Conservation (phyloP, 2,113 vertebrate species). For the Pedionomus torquatus region DNA sequence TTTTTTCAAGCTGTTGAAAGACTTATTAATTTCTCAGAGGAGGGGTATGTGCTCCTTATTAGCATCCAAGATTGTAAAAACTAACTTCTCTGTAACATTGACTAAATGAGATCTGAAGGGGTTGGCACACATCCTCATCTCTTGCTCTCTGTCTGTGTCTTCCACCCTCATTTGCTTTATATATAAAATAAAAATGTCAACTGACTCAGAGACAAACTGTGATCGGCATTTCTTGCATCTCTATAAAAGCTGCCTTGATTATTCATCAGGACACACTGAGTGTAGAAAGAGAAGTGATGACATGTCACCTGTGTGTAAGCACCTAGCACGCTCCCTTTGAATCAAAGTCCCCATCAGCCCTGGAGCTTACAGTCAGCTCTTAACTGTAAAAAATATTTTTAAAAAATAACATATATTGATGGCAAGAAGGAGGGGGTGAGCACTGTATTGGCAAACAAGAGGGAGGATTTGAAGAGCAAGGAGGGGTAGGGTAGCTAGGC, state of each 20-base stretch:
- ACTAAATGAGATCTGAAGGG: slow-evolving; percentile 31
- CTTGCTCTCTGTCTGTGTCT: slow-evolving; percentile 36
- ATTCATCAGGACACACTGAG: slow-evolving; percentile 10
- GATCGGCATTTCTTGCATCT: not conserved
- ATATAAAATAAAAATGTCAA: slow-evolving; percentile 38
- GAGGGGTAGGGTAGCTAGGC: not conserved
- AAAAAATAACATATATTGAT: not conserved
- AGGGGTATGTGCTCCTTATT: not conserved
- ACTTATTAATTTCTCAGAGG: not conserved
- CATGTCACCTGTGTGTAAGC: not conserved
- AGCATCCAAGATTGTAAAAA: not conserved
- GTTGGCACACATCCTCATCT: not conserved
- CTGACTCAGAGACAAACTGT: slow-evolving; percentile 48
- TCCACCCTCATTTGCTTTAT: slow-evolving; percentile 44
- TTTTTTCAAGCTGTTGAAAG: not conserved
- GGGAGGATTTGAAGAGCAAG: not conserved
- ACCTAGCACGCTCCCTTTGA: slow-evolving; percentile 24
- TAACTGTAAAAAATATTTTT: slow-evolving; percentile 12
- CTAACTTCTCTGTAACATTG: not conserved
- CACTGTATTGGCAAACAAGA: not conserved
- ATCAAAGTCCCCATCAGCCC: not conserved
- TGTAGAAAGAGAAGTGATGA: not conserved
- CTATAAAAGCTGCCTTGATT: slow-evolving; percentile 32
- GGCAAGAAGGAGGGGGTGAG: not conserved
- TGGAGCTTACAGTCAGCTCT: not conserved